These are phyloP conservation scores for Telmatherina bonti DNA, from an alignment of 2,797 vertebrate species.

Conservation along the genomic window DNA sequence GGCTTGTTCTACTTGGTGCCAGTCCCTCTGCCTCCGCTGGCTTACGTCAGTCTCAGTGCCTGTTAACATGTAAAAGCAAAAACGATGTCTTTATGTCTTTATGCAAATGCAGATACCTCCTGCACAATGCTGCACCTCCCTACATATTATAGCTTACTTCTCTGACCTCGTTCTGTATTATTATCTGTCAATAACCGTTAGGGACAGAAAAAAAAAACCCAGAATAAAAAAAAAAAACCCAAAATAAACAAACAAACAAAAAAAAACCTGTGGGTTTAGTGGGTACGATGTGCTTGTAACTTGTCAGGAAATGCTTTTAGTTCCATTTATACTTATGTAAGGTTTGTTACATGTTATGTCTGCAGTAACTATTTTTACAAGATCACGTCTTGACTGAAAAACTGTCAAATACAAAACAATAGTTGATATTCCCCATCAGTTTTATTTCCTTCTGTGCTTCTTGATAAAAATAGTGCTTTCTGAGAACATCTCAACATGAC, in stretches of 20 bases:
- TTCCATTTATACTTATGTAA: neutral
- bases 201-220: too few species aligned
- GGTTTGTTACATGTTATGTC: too few species aligned
- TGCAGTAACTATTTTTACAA: too few species aligned
- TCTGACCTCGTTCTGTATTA: neutral
- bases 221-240: too few species aligned
- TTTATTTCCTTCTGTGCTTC: slow-evolving; percentile 38
- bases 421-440: accelerated
- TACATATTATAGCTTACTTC: neutral
- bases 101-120: slow-evolving; percentile 26
- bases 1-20: slow-evolving; percentile 71
- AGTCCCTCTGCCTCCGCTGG: slow-evolving; percentile 66
- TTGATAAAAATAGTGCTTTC: slow-evolving; percentile 57
- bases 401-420: slow-evolving; percentile 66
- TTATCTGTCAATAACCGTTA: neutral
- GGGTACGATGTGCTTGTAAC: neutral
- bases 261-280: slow-evolving; percentile 15
- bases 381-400: too few species aligned
- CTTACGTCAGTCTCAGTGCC: slow-evolving; percentile 56
- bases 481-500: slow-evolving; percentile 49
- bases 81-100: slow-evolving; percentile 31
- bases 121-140: slow-evolving; percentile 31
- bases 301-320: neutral
- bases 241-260: too few species aligned
- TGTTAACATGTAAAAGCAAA: slow-evolving; percentile 44